A percentile compares a stretch with the other conserved stretches of the same genome.
Conservation (phyloP, 2,113 vertebrate genomes). For the Gobio gobio region DNA sequence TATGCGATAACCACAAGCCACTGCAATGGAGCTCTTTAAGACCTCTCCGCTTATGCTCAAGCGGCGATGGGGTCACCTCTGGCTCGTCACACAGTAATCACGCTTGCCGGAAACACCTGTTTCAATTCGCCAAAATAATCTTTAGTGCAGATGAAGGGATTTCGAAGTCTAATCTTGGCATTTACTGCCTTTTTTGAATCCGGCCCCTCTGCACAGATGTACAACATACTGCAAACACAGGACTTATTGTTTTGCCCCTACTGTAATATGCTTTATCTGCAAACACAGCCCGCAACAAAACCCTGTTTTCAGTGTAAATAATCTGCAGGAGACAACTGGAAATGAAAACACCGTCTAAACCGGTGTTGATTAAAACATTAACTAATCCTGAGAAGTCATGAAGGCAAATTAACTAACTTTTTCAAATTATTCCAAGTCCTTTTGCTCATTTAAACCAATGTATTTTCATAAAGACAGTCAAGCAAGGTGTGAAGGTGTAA, state of each 20-base stretch:
- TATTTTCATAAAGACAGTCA: neutral
- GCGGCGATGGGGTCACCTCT: conserved; percentile 12
- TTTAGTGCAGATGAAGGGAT: conserved; percentile 20
- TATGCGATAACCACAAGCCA: neutral
- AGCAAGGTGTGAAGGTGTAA: neutral
- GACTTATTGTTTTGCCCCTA: conserved; percentile 51
- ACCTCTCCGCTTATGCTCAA: neutral
- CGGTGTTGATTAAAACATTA: conserved; percentile 19
- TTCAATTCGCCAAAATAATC: conserved; percentile 16
- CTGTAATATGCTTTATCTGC: conserved; percentile 51
- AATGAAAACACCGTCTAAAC: conserved; percentile 26
- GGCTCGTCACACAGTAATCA: neutral
- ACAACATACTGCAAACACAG: neutral
- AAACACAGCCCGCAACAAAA: conserved; percentile 50
- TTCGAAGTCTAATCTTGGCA: conserved; percentile 27
- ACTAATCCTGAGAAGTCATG: neutral
- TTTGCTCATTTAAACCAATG: neutral
- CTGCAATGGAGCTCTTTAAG: neutral
- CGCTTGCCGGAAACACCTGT: conserved; percentile 43
- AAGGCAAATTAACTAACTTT: neutral
- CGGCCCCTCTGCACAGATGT: neutral
- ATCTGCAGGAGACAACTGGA: neutral
- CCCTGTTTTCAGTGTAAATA: conserved; percentile 51
- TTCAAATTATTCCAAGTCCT: neutral
- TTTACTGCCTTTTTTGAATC: conserved; percentile 22